Conservation (phyloP, 2,113 vertebrate genomes). For the Dunckerocampus dactyliophorus region DNA sequence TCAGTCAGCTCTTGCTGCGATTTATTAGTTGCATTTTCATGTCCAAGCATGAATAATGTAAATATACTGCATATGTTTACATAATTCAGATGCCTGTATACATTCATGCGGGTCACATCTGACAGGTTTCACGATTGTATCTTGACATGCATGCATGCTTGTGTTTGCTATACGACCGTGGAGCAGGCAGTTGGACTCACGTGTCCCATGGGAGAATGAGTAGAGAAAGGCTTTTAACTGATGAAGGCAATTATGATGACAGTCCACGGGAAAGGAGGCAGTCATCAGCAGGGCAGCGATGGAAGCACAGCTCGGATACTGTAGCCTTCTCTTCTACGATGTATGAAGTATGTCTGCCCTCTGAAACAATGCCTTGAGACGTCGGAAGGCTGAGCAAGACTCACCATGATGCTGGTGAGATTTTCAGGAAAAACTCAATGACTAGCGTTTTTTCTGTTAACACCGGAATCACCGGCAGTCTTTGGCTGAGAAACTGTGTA, state of each 20-base stretch:
- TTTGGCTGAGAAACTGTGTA: too few relatives aligned
- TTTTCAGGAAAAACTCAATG: too few relatives aligned
- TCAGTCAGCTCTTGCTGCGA: background rate
- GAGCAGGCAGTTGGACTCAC: background rate
- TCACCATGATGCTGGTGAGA: background rate
- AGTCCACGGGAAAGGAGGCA: slow-evolving; percentile 1
- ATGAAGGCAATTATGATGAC: slow-evolving; percentile 6
- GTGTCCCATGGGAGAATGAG: background rate
- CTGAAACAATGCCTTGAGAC: slow-evolving; percentile 2
- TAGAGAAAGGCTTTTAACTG: slow-evolving; percentile 1
- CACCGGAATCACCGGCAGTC: too few relatives aligned
- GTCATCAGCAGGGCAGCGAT: background rate
- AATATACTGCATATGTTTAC: background rate
- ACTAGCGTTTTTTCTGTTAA: too few relatives aligned
- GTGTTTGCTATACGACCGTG: background rate
- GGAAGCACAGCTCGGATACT: slow-evolving; percentile 1
- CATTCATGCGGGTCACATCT: background rate
- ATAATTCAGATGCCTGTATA: background rate
- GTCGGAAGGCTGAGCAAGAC: slow-evolving; percentile 17
- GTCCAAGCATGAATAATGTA: background rate
- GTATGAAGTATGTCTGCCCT: slow-evolving; percentile 32
- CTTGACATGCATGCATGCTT: background rate
- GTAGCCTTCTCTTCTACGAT: background rate
- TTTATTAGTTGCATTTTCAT: background rate
- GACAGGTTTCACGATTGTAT: background rate